A percentile compares a stretch with the other conserved stretches of the same genome.
These are phyloP conservation scores for Thalassophryne amazonica DNA, from an alignment of 2,797 vertebrate species.

Conservation along the genomic window DNA sequence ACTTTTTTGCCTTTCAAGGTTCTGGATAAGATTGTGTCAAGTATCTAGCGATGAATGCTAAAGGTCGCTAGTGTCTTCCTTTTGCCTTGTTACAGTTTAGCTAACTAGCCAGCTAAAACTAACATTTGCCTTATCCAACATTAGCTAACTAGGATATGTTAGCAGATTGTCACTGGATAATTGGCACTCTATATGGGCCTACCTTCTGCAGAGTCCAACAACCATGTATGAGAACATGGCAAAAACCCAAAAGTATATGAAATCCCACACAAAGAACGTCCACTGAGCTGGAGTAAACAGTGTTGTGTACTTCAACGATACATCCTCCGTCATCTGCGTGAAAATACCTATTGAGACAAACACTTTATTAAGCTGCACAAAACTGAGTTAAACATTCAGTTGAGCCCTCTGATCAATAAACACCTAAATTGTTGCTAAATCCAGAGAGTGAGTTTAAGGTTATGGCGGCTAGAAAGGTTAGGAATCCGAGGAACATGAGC, in stretches of 20 bases:
- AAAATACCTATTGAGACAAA: slow-evolving; percentile 54
- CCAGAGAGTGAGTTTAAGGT: slow-evolving; percentile 50
- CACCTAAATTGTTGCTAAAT: slow-evolving; percentile 55
- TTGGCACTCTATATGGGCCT: no score
- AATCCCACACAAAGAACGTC: slow-evolving; percentile 65
- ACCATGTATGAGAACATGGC: slow-evolving; percentile 65
- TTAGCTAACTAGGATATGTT: no score
- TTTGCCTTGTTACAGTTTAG: no score
- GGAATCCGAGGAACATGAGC: slow-evolving; percentile 53
- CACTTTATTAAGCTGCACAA: not conserved
- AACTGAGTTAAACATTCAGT: not conserved
- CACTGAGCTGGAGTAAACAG: slow-evolving; percentile 58
- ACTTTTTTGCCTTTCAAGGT: no score
- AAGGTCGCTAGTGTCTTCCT: no score
- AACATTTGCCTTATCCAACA: no score
- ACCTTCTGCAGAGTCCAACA: slow-evolving; percentile 63
- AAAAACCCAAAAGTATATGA: slow-evolving; percentile 53
- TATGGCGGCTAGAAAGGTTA: slow-evolving; percentile 32
- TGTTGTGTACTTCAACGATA: slow-evolving; percentile 52
- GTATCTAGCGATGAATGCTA: no score
- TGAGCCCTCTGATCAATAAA: not conserved
- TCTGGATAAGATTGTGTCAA: no score
- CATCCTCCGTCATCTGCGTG: slow-evolving; percentile 50
- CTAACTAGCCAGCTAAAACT: no score
- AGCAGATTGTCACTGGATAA: no score